phyloP scores from a whole-genome alignment of 2,888 invertebrate genomes.

The Agonopterix heracliana region DNA sequence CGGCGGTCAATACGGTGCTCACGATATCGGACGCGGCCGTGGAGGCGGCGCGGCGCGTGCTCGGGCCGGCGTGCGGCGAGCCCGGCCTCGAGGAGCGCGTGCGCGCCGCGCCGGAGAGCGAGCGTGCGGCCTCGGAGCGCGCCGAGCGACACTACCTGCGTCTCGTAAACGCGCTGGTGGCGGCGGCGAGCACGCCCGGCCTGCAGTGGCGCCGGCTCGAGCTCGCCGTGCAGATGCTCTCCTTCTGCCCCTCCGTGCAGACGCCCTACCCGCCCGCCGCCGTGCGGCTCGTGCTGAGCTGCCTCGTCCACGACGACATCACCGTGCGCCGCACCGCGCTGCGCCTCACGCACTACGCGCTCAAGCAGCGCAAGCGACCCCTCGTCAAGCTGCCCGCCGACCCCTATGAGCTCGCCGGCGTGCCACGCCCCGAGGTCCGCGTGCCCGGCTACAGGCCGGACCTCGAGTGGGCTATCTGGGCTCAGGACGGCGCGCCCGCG shows the following conservation, averaged over 20 bases:
- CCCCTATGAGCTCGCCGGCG: conserved; percentile 64
- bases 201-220: conserved; percentile 84
- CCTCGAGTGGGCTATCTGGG: conserved; percentile 84
- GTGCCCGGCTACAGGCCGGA: conserved; percentile 78
- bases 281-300: conserved; percentile 79
- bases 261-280: conserved; percentile 78
- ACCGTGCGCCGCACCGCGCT: conserved; percentile 84
- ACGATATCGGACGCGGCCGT: conserved; percentile 72
- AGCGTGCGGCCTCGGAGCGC: conserved; percentile 1
- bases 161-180: conserved; percentile 5
- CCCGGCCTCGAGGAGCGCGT: conserved; percentile 22
- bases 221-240: conserved; percentile 84
- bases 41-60: conserved; percentile 62
- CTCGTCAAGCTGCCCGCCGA: conserved; percentile 78
- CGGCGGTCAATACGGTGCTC: conserved; percentile 77
- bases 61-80: conserved; percentile 42
- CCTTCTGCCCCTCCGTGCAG: conserved; percentile 83
- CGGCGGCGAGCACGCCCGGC: conserved; percentile 5
- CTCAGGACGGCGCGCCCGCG: conserved; percentile 77
- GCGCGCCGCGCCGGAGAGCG: conserved; percentile 1
- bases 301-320: conserved; percentile 86
- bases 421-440: conserved; percentile 36
- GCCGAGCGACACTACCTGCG: conserved; percentile 5
- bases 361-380: conserved; percentile 83
- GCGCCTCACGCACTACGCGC: conserved; percentile 76